Base-by-base conservation (phyloP, 2,113 vertebrate species). In the Thalassoma bifasciatum region DNA sequence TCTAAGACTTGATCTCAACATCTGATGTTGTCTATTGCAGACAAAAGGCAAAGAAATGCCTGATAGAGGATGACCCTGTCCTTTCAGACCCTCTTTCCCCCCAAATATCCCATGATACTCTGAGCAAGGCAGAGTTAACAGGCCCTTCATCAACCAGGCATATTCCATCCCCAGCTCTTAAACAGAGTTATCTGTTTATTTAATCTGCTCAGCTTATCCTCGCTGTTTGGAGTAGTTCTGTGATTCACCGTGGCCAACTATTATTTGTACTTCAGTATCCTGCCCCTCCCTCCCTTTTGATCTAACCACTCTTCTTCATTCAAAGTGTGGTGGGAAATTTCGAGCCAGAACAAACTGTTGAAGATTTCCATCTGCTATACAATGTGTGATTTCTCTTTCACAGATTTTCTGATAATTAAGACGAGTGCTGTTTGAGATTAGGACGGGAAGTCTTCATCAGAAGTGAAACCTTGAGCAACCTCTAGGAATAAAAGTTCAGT, bases 241-340 rank as follows among this genome's bases (percentile, higher is more conserved):
- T 88, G 86, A 90, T 93, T 92, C 84, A 89, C 76, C 73, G 75
- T 84, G 86, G 82, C 82, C 46, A 73, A 83, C 72, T 79, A 88
- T 84, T 92, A 83, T 91, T 89, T 88, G 80, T 72, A 74, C 62
- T 84, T 83, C 70, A 64, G 86, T 77, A 83, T 86, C 86, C 84
- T 79, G 85, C 75, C 82, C 74, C 80, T 84, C 81, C 89, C 74
- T 77, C 47, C 42, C 22, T 66, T 90, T 59, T 80, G 72, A 90
- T 89, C 81, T 77, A 42, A 51, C 83, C 65, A 63, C 73, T 76
- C 59, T 79, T 86, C 82, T 85, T 84, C 63, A 65, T 40, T 81
- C 49, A 66, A 66, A 73, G 47, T 36, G 52, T 68, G 61, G 77
- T 84, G 79, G 66, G 81, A 86, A 85, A 81, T 82, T 72, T 58